These are phyloP conservation scores for Chironex yamaguchii DNA, from an alignment of 30 jellyfish, hydroid and myxozoan genomes.

Conservation along the genomic window DNA sequence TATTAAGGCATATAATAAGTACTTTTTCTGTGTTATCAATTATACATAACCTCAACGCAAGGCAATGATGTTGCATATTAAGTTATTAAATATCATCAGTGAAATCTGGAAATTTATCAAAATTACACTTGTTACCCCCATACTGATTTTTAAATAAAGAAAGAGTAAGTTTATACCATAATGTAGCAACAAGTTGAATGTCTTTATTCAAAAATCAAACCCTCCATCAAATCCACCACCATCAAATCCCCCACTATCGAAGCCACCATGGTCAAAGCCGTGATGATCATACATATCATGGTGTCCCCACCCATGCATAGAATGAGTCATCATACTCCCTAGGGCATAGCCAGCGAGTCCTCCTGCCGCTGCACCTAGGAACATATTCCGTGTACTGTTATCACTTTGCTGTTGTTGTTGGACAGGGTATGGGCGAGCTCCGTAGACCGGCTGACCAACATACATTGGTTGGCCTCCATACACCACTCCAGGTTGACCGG, in stretches of 20 bases:
- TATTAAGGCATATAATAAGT: too few species aligned
- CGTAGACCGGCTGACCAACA: slow-evolving; percentile 79
- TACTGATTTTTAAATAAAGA: too few species aligned
- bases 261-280: slow-evolving; percentile 35
- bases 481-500: slow-evolving; percentile 66
- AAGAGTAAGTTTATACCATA: too few species aligned
- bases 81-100: too few species aligned
- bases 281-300: slow-evolving; percentile 67
- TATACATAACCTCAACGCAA: too few species aligned
- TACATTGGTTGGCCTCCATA: slow-evolving; percentile 71
- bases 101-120: too few species aligned
- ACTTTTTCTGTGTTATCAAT: too few species aligned
- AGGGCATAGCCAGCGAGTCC: slow-evolving; percentile 89
- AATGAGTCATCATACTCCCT: slow-evolving; percentile 81
- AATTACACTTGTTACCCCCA: too few species aligned
- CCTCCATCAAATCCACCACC: slow-evolving; percentile 76
- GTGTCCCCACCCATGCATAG: slow-evolving; percentile 69
- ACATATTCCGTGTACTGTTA: slow-evolving; percentile 85
- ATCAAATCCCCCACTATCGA: slow-evolving; percentile 69
- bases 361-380: slow-evolving; percentile 96
- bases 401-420: slow-evolving; percentile 83
- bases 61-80: too few species aligned
- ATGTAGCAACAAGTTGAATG: too few species aligned
- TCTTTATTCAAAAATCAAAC: too few species aligned
- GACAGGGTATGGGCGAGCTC: slow-evolving; percentile 80